These are phyloP conservation scores for Sericinus montela DNA, from an alignment of 2,888 invertebrate species.

Conservation along the genomic window DNA sequence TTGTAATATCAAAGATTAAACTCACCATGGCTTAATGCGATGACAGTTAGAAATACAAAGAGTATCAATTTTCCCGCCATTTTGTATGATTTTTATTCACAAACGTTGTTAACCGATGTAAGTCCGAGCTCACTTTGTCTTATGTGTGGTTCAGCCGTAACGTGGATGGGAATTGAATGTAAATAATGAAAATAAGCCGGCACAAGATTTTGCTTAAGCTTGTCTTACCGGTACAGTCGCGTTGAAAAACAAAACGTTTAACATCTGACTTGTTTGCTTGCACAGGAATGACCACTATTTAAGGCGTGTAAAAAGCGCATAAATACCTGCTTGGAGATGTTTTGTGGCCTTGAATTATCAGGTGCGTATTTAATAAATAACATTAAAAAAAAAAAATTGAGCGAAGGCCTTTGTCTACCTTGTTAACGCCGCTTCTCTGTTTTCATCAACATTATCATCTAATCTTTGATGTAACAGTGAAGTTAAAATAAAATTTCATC, in stretches of 20 bases:
- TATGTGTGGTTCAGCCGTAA: slow-evolving; percentile 23
- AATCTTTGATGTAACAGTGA: too few species aligned
- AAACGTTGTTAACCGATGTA: neutral
- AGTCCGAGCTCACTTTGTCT: neutral
- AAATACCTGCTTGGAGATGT: too few species aligned
- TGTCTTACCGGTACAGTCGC: slow-evolving; percentile 56
- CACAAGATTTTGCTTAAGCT: slow-evolving; percentile 41
- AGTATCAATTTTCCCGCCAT: slow-evolving; percentile 46
- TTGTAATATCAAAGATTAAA: slow-evolving; percentile 5
- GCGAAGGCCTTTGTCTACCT: too few species aligned
- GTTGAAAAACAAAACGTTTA: slow-evolving; percentile 29
- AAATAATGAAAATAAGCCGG: slow-evolving; percentile 46
- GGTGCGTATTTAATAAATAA: too few species aligned
- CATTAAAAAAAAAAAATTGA: too few species aligned
- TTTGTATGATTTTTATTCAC: slow-evolving; percentile 5
- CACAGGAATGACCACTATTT: too few species aligned
- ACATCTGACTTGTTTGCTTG: too few species aligned
- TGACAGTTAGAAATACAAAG: slow-evolving; percentile 37
- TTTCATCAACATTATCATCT: too few species aligned
- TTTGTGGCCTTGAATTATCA: too few species aligned
- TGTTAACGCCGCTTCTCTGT: too few species aligned
- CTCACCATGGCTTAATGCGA: slow-evolving; percentile 48
- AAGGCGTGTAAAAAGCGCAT: too few species aligned
- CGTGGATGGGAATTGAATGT: slow-evolving; percentile 33
- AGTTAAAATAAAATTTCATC: too few species aligned